Evolutionary conservation across 2,888 invertebrate species (phyloP).

Genomic region (Chaetogeoica ovagalla): DNA sequence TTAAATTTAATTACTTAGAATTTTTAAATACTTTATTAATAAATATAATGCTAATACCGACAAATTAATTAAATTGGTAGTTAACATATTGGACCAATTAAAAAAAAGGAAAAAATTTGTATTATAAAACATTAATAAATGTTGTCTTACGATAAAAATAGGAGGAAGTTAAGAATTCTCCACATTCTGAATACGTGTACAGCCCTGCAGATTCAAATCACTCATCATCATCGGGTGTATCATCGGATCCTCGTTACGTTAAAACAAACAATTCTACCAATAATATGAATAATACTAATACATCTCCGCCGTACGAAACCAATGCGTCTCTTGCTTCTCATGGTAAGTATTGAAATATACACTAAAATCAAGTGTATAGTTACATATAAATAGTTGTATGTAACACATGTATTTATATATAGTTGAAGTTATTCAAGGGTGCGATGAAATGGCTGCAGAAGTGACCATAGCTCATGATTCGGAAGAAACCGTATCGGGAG

Average conservation of each 20-base stretch:
- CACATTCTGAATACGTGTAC: constrained; percentile 46
- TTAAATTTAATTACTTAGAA: no score
- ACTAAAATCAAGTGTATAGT: constrained; percentile 17
- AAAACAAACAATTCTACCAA: constrained; percentile 26
- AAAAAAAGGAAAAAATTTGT: no score
- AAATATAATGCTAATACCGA: no score
- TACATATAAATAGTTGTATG: not conserved
- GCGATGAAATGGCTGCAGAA: constrained; percentile 52
- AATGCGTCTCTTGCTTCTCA: constrained; percentile 49
- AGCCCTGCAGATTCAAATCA: constrained; percentile 51
- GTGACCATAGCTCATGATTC: constrained; percentile 50
- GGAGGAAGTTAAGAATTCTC: constrained; percentile 43
- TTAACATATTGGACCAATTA: no score
- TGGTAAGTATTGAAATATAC: constrained; percentile 38
- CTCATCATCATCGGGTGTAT: constrained; percentile 45
- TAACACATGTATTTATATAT: constrained; percentile 23
- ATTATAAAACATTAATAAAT: not conserved
- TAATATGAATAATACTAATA: constrained; percentile 31
- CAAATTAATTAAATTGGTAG: no score
- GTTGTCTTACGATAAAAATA: constrained; percentile 10
- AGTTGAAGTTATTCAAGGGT: constrained; percentile 52
- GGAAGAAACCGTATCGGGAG: constrained; percentile 45
- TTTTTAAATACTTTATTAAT: no score
- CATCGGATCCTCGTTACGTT: constrained; percentile 36
- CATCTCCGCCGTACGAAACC: constrained; percentile 39